Evolutionary conservation across 2,888 invertebrate species (phyloP), one percentile per base, ranked within the genome.

Genomic region (Heliconius ethilla): DNA sequence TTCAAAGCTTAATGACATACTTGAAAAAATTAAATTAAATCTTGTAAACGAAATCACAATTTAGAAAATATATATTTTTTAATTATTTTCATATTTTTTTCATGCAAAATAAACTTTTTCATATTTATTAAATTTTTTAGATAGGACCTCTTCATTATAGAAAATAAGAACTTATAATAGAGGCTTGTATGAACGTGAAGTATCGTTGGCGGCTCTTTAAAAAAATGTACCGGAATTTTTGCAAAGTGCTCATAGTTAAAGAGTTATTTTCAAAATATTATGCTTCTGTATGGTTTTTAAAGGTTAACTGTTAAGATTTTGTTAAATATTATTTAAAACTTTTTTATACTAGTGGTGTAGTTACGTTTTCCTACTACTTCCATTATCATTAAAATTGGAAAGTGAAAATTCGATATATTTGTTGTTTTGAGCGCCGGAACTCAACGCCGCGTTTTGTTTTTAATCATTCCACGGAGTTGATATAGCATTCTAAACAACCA

Each of bases 151-250:
- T 69, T 69, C 40, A 69, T 69, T 69, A 40, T 25, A 69, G 40
- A 40, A 40, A 69, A 40, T 37, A 63, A 4, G 7, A 18, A 66
- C 33, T 9, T 33, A 33, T 66, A 66, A 29, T 18, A 27, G 29
- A 59, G 59, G 59, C 59, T 67, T 69, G 67, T 69, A 69, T 15
- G 67, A 69, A 40, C 37, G 40, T 40, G 13, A 40, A 40, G 67
- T 69, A 69, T 69, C 67, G 25, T 69, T 69, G 67, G 40, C 40
- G 67, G 40, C 67, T 69, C 67, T 69, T 69, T 69, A 69, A 69
- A 67, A 51, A 66, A 69, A 25, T 40, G 3, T 25, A 69, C n/a
- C 40, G 25, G 67, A 69, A 15, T 69, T 40, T 69, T 40, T n/a
- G 18, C 33, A 4, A 66, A 33, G 10, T 59, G 7, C 59, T 33